Conservation (phyloP, 2,113 vertebrate genomes). For the Stegastes partitus region DNA sequence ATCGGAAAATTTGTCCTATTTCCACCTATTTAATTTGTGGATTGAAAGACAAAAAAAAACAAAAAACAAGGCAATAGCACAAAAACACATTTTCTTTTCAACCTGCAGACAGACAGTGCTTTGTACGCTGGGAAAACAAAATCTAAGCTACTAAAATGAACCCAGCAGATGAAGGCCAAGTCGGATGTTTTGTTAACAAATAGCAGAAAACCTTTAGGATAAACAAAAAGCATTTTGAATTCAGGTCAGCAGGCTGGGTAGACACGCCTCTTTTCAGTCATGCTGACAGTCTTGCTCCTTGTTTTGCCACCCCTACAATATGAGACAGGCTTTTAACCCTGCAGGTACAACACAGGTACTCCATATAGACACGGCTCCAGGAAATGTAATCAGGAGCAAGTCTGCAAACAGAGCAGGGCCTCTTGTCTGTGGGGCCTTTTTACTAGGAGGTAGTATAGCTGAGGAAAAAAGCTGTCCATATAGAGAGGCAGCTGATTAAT, state of each 20-base stretch:
- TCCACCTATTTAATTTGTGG: background rate
- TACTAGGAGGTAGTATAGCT: conserved; percentile 14
- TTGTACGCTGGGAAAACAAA: conserved; percentile 5
- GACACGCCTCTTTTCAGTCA: background rate
- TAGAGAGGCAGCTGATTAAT: conserved; percentile 23
- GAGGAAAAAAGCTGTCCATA: conserved; percentile 15
- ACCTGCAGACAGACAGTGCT: background rate
- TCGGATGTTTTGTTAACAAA: conserved; percentile 6
- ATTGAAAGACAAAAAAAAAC: background rate
- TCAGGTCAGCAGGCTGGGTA: background rate
- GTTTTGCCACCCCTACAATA: conserved; percentile 49
- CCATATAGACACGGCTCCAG: conserved; percentile 45
- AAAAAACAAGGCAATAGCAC: background rate
- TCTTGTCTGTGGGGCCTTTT: conserved; percentile 15
- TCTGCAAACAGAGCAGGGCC: conserved; percentile 12
- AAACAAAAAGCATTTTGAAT: conserved; percentile 17
- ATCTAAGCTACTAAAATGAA: background rate
- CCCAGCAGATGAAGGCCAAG: conserved; percentile 7
- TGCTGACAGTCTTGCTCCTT: background rate
- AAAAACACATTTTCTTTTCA: conserved; percentile 1
- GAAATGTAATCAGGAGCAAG: conserved; percentile 37
- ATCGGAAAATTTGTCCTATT: background rate
- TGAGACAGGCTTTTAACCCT: conserved; percentile 51
- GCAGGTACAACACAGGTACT: conserved; percentile 36
- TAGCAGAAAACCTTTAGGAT: background rate